Conservation (phyloP, 2,888 invertebrate genomes). For the Alcis repandata region DNA sequence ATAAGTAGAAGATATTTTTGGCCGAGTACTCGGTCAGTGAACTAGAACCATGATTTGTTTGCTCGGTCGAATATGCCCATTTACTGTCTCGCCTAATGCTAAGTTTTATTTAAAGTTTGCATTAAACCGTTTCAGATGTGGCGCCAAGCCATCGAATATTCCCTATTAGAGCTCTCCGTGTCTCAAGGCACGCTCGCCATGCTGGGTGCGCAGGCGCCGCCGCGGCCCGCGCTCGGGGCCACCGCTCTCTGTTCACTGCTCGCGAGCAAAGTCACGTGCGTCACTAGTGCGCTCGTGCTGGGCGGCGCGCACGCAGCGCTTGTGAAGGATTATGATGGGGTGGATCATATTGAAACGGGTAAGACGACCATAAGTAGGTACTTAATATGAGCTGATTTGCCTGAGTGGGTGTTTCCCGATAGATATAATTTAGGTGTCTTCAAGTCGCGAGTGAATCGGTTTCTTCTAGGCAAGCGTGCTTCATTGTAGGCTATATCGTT, state of each 20-base stretch:
- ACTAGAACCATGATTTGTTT: too few relatives aligned
- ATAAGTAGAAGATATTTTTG: too few relatives aligned
- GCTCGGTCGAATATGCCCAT: too few relatives aligned
- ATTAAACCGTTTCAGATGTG: constrained; percentile 65
- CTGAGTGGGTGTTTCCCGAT: too few relatives aligned
- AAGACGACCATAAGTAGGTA: constrained; percentile 17
- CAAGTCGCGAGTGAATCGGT: too few relatives aligned
- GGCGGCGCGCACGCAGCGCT: constrained; percentile 75
- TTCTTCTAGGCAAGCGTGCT: too few relatives aligned
- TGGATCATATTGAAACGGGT: constrained; percentile 68
- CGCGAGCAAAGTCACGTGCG: constrained; percentile 65
- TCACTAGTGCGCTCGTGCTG: constrained; percentile 64
- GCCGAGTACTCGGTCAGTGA: too few relatives aligned
- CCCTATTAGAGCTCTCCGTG: constrained; percentile 73
- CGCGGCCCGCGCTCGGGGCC: constrained; percentile 61
- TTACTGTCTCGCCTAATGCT: too few relatives aligned
- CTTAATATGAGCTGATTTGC: too few relatives aligned
- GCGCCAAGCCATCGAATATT: constrained; percentile 77
- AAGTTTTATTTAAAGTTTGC: too few relatives aligned
- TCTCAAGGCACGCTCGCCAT: constrained; percentile 75
- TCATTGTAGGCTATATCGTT: too few relatives aligned
- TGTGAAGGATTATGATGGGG: constrained; percentile 68
- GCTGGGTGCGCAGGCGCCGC: constrained; percentile 75
- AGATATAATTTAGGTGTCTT: too few relatives aligned
- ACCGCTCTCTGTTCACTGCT: constrained; percentile 67